Percentiles rank a stretch among this genome's conserved stretches.
Evolutionary conservation across 1,140 invertebrate species (phyloP).

Genomic region (Limonius californicus): DNA sequence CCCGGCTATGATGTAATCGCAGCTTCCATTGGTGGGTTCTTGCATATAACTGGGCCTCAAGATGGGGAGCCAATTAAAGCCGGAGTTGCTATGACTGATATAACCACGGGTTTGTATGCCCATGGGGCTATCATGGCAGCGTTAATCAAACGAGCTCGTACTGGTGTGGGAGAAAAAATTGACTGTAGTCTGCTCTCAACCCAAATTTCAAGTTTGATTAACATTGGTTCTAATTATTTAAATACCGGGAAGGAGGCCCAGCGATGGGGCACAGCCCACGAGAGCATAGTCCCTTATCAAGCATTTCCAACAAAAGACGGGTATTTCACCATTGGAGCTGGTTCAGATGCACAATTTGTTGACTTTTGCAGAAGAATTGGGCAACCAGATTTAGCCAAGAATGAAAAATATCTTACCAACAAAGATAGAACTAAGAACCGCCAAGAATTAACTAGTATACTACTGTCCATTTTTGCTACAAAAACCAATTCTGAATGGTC

Average conservation of each 20-base stretch:
- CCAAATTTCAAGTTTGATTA: conserved; percentile 84
- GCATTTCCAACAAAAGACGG: conserved; percentile 78
- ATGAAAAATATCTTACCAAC: conserved; percentile 71
- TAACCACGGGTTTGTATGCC: conserved; percentile 90
- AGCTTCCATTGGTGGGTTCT: conserved; percentile 83
- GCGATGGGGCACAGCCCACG: conserved; percentile 87
- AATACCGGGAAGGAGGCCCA: conserved; percentile 76
- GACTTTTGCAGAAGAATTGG: conserved; percentile 64
- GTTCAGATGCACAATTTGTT: conserved; percentile 73
- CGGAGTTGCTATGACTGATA: conserved; percentile 90
- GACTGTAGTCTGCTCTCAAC: conserved; percentile 92
- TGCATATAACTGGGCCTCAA: conserved; percentile 84
- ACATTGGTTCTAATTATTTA: conserved; percentile 86
- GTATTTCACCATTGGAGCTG: conserved; percentile 79
- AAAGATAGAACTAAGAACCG: conserved; percentile 72
- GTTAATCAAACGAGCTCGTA: conserved; percentile 70
- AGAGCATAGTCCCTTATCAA: conserved; percentile 94
- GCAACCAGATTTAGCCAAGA: conserved; percentile 56
- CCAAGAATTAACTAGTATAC: conserved; percentile 59
- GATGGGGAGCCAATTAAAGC: conserved; percentile 85
- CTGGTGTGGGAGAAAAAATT: conserved; percentile 85
- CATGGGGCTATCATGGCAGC: conserved; percentile 95
- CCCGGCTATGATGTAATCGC: conserved; percentile 96
- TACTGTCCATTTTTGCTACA: conserved; percentile 59
- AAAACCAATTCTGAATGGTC: conserved; percentile 79